phyloP scores from a whole-genome alignment of 2,888 invertebrate genomes.

The Neuroscelio doddi region DNA sequence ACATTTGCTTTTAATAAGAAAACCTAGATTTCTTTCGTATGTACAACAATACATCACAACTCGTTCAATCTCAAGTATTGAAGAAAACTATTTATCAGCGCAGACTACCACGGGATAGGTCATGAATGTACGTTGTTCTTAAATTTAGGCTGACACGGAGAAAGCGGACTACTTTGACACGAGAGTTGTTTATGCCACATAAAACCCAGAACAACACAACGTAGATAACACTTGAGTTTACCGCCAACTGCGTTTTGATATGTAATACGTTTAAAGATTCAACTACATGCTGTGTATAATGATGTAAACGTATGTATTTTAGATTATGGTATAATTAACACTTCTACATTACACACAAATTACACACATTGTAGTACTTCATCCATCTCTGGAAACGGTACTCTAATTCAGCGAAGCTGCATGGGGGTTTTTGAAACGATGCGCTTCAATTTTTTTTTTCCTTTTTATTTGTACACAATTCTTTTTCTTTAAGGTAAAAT shows the following conservation, averaged over 20 bases:
- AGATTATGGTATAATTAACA: conserved; percentile 68
- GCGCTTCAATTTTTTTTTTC: conserved; percentile 51
- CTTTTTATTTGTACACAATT: background rate
- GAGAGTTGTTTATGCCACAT: conserved; percentile 8
- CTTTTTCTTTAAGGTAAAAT: conserved; percentile 22
- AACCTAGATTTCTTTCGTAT: conserved; percentile 6
- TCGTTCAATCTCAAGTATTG: conserved; percentile 10
- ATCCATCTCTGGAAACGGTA: conserved; percentile 13
- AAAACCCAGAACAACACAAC: conserved; percentile 9
- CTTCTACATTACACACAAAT: conserved; percentile 44
- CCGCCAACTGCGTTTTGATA: conserved; percentile 54
- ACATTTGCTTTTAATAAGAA: conserved; percentile 9
- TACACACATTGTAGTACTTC: conserved; percentile 13
- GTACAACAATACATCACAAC: conserved; percentile 8
- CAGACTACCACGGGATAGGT: background rate
- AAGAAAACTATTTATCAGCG: conserved; percentile 3
- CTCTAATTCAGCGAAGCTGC: conserved; percentile 31
- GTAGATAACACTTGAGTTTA: conserved; percentile 9
- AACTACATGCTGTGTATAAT: conserved; percentile 66
- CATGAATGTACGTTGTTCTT: background rate
- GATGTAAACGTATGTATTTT: conserved; percentile 70
- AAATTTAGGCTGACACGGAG: background rate
- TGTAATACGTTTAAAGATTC: conserved; percentile 60
- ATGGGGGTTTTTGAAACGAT: conserved; percentile 42
- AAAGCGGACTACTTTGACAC: conserved; percentile 14